A percentile compares a stretch with the other conserved stretches of the same genome.
Conservation (phyloP, 2,888 invertebrate genomes). For the Plagiodera versicolora region DNA sequence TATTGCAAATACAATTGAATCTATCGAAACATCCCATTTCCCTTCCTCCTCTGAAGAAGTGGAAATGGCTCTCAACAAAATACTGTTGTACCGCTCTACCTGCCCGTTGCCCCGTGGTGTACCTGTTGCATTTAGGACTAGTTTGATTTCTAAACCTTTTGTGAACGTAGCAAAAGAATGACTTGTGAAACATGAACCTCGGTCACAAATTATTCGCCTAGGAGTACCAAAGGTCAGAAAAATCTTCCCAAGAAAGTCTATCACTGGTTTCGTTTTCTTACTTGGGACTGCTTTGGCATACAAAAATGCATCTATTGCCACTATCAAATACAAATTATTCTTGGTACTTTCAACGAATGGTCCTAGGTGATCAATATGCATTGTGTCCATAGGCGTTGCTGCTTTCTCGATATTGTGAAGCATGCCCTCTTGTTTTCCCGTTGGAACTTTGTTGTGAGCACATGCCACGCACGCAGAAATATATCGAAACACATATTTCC, state of each 20-base stretch:
- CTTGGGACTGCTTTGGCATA: constrained; percentile 34
- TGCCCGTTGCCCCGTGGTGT: constrained; percentile 31
- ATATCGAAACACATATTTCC: constrained; percentile 39
- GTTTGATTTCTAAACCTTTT: constrained; percentile 8
- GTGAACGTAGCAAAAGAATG: too few species aligned
- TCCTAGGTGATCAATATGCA: constrained; percentile 41
- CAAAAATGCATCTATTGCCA: constrained; percentile 41
- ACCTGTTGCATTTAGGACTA: constrained; percentile 22
- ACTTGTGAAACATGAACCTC: constrained; percentile 30
- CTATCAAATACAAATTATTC: constrained; percentile 35
- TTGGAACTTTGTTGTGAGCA: constrained; percentile 41
- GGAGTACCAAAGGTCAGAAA: constrained; percentile 26
- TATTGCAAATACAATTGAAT: constrained; percentile 17
- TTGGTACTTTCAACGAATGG: constrained; percentile 34
- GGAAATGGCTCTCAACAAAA: constrained; percentile 5
- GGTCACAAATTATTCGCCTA: constrained; percentile 28
- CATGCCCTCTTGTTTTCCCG: constrained; percentile 33
- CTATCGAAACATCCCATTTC: constrained; percentile 23
- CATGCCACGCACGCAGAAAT: constrained; percentile 42
- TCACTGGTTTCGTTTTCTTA: constrained; percentile 19
- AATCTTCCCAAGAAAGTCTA: constrained; percentile 23
- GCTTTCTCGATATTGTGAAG: constrained; percentile 29
- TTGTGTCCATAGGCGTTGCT: constrained; percentile 37
- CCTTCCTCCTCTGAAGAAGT: constrained; percentile 23
- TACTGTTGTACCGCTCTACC: constrained; percentile 22